phyloP scores from a whole-genome alignment of 2,797 vertebrate genomes.

The Parauchenoglanis ngamensis region DNA sequence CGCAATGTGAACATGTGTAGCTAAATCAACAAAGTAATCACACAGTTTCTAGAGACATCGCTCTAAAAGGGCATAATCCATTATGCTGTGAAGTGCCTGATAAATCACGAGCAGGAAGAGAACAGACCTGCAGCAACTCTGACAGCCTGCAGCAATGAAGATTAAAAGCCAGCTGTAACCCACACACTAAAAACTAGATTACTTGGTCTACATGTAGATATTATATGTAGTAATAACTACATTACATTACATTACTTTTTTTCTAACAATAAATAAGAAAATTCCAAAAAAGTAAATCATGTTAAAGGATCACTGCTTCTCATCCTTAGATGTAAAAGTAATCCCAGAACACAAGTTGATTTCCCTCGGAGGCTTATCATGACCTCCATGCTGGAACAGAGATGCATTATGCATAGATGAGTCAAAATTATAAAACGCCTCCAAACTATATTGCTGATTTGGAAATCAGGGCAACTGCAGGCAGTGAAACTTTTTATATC shows the following conservation, averaged over 20 bases:
- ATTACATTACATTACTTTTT: no score
- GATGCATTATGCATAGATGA: slow-evolving; percentile 29
- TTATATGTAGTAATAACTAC: background rate
- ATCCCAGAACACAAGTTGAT: slow-evolving; percentile 9
- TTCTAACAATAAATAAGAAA: background rate
- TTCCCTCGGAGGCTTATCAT: slow-evolving; percentile 21
- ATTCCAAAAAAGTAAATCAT: slow-evolving; percentile 7
- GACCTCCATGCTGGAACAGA: slow-evolving; percentile 26
- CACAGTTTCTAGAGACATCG: background rate
- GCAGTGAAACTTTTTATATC: slow-evolving; percentile 22
- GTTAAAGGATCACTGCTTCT: slow-evolving; percentile 11
- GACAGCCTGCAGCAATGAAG: slow-evolving; percentile 42
- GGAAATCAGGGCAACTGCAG: background rate
- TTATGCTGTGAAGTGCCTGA: background rate
- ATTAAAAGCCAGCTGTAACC: background rate
- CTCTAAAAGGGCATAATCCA: background rate
- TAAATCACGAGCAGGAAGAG: background rate
- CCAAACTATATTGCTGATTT: background rate
- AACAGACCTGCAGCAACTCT: slow-evolving; percentile 10
- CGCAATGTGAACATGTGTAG: background rate
- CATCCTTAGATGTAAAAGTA: slow-evolving; percentile 12
- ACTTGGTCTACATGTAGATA: background rate
- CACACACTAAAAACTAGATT: background rate
- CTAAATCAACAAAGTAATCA: background rate
- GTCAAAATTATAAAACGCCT: slow-evolving; percentile 5